Conservation (phyloP, 2,113 vertebrate species). For the Triplophysa dalaica region DNA sequence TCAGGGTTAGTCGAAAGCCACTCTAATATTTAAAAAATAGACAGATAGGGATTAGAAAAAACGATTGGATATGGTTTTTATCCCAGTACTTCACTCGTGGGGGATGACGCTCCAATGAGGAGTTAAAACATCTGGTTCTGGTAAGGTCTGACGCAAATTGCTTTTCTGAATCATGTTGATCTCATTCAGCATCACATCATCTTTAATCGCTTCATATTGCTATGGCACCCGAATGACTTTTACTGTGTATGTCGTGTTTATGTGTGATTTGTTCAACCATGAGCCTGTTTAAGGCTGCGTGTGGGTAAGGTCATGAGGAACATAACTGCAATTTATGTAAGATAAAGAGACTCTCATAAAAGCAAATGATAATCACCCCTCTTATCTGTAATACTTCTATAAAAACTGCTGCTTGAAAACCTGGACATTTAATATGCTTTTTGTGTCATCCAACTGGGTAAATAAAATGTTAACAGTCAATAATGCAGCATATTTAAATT, state of each 20-base stretch:
- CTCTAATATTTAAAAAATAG: background rate
- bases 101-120: background rate
- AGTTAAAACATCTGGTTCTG: slow-evolving; percentile 67
- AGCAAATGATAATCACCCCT: background rate
- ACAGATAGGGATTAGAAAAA: background rate
- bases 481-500: background rate
- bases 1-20: background rate
- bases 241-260: background rate
- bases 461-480: background rate
- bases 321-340: slow-evolving; percentile 55
- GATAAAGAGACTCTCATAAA: slow-evolving; percentile 37
- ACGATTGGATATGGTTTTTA: background rate
- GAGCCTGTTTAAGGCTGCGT: slow-evolving; percentile 9
- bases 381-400: slow-evolving; percentile 10
- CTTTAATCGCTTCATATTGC: slow-evolving; percentile 13
- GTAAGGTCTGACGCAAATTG: slow-evolving; percentile 62
- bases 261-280: background rate
- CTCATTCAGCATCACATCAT: slow-evolving; percentile 54
- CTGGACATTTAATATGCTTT: background rate
- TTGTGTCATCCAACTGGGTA: background rate
- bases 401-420: background rate
- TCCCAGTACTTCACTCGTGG: slow-evolving; percentile 3
- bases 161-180: slow-evolving; percentile 57
- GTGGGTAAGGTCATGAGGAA: slow-evolving; percentile 31
- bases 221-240: background rate